phyloP scores from a whole-genome alignment of 2,888 invertebrate genomes.

The Lomographa bimaculata region DNA sequence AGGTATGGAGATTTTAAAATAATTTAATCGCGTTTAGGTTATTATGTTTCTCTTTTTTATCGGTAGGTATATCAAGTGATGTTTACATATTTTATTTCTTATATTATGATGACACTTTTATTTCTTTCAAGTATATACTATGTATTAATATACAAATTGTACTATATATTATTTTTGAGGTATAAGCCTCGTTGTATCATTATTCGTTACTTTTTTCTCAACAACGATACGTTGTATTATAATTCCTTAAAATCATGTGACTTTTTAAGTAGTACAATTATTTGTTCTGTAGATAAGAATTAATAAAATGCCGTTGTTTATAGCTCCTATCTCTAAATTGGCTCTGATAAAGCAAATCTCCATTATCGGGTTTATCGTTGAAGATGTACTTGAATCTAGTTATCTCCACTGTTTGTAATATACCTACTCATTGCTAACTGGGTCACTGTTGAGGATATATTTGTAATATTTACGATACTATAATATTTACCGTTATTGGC shows the following conservation, averaged over 20 bases:
- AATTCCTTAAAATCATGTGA: conserved; percentile 3
- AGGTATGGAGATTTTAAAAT: conserved; percentile 10
- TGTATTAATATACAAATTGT: no score
- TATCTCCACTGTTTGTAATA: conserved; percentile 34
- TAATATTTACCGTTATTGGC: no score
- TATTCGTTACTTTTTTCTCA: no score
- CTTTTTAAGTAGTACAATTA: neutral
- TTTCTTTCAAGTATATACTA: no score
- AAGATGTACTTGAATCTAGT: conserved; percentile 26
- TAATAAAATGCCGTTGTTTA: conserved; percentile 22
- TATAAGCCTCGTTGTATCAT: no score
- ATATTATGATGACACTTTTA: no score
- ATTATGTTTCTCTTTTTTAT: conserved; percentile 2
- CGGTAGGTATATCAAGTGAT: no score
- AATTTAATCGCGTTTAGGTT: conserved; percentile 9
- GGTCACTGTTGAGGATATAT: conserved; percentile 44
- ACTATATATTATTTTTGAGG: no score
- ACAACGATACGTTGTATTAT: no score
- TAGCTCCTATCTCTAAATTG: conserved; percentile 36
- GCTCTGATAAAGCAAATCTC: conserved; percentile 46
- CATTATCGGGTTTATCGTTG: conserved; percentile 48
- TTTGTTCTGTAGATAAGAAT: conserved; percentile 22
- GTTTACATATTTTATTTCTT: no score
- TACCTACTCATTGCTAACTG: conserved; percentile 44
- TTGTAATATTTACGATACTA: conserved; percentile 14